Conservation (phyloP, 2,888 invertebrate species). For the Chirona hameri region DNA sequence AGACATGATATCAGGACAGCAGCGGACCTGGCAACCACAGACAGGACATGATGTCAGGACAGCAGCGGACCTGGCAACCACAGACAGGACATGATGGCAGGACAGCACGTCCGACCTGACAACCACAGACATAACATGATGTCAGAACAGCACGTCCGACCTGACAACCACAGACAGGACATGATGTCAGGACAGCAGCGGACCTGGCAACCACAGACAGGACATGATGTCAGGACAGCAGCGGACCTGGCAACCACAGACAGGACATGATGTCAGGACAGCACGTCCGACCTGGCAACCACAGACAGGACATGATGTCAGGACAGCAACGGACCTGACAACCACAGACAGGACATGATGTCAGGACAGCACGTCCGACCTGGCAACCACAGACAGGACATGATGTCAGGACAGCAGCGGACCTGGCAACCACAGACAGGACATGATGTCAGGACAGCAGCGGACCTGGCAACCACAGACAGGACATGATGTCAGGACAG, state of each 20-base stretch:
- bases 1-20: background rate
- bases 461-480: too few species aligned
- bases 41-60: background rate
- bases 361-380: constrained; percentile 52
- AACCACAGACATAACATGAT: background rate
- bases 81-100: too few species aligned
- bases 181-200: background rate
- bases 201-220: constrained; percentile 28
- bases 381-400: background rate
- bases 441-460: background rate
- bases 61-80: too few species aligned
- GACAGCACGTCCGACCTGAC: constrained; percentile 51
- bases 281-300: constrained; percentile 47
- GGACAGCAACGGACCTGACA: too few species aligned
- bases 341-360: too few species aligned
- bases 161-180: background rate
- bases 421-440: constrained; percentile 6
- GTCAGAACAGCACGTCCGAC: constrained; percentile 49
- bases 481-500: too few species aligned
- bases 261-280: too few species aligned
- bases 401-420: constrained; percentile 24
- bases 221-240: background rate
- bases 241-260: too few species aligned
- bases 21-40: constrained; percentile 28
- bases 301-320: background rate